Base-by-base conservation (phyloP, 2,797 vertebrate species). In the Anisognathus igniventris region DNA sequence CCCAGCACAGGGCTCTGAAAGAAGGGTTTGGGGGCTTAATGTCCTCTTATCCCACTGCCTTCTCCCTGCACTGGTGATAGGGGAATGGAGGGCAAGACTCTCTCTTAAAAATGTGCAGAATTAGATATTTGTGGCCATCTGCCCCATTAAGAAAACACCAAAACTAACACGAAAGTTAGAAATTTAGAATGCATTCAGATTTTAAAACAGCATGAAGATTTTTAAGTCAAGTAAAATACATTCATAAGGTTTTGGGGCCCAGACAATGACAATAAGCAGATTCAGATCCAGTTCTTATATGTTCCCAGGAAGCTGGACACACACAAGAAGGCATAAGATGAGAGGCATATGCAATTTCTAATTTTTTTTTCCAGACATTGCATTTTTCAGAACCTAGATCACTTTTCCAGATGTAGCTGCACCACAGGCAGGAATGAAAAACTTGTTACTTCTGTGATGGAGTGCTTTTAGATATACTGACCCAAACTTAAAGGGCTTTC, bases 71-170 rank as follows among this genome's bases (percentile, higher is more conserved):
- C 5, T 54, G 27, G 12, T 37, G 47, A 58, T 1, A 6, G 13
- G 6, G 5, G 1, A n/a, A 40, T 1, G 1, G 4, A 2, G 5
- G 8, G 2, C 11, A 82, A 30, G 21, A 40, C 9, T 62, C 7
- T 15, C 21, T 16, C 18, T 39, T 47, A 0, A 53, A 86, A 53
- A n/a, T 9, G 9, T n/a, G 12, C 19, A 66, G 44, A 76, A 35
- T 51, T 67, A 71, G 33, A 44, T 28, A 42, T 13, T 24, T 45
- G 12, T n/a, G 40, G 31, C 7, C 20, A 24, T 78, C 61, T 80
- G 1, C 1, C 15, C 6, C 17, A 30, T 28, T 6, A 5, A 58
- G 20, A 35, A 21, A 28, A 66, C 45, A 48, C 19, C 7, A 20
- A 8, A 19, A 19, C 1, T 20, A 31, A 61, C 10, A 35, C 1